Percentiles rank a stretch among this genome's conserved stretches.
phyloP scores from a whole-genome alignment of 2,797 vertebrate species.

The Chromobotia macracanthus region DNA sequence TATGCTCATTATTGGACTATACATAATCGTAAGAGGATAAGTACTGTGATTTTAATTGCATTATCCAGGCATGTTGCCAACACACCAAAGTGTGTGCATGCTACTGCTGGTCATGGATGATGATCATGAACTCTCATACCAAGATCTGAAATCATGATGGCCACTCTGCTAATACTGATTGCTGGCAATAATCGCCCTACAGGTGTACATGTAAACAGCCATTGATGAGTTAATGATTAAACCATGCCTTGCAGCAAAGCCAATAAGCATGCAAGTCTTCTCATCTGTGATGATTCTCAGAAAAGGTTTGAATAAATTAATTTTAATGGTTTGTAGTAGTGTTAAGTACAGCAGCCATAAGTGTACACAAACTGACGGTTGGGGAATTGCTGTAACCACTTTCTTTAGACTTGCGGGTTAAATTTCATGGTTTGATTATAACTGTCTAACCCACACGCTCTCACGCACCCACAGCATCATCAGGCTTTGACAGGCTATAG shows the following conservation, averaged over 20 bases:
- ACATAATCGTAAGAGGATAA: background rate
- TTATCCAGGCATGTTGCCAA: background rate
- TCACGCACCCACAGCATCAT: constrained; percentile 22
- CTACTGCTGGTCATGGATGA: background rate
- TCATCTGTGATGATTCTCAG: background rate
- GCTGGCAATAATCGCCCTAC: background rate
- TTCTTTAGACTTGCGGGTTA: constrained; percentile 31
- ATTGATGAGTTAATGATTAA: background rate
- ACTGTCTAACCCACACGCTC: constrained; percentile 14
- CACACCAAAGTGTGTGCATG: background rate
- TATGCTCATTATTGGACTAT: no score
- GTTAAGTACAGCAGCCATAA: background rate
- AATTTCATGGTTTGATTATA: constrained; percentile 38
- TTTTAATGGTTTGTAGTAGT: background rate
- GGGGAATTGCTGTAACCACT: constrained; percentile 27
- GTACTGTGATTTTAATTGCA: background rate
- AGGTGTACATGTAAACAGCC: background rate
- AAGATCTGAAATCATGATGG: background rate
- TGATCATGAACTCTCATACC: no score
- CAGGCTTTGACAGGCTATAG: constrained; percentile 29
- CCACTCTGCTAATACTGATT: background rate
- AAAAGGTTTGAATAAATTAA: background rate
- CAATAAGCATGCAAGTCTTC: background rate
- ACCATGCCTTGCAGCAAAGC: background rate
- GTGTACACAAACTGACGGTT: constrained; percentile 24